Evolutionary conservation across 1,140 invertebrate species (phyloP).

Genomic region (Laodelphax striatellus): DNA sequence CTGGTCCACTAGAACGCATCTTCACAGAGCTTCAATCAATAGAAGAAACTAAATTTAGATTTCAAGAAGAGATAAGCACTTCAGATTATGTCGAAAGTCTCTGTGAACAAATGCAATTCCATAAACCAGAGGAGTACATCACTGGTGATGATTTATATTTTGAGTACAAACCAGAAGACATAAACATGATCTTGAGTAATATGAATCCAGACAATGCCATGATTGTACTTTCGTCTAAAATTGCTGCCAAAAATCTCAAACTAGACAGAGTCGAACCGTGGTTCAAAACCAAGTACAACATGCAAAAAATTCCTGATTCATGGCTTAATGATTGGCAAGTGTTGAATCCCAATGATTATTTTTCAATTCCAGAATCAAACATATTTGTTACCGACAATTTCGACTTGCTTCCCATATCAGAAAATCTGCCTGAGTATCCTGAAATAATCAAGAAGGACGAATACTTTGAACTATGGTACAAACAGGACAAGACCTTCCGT

Average conservation of each 20-base stretch:
- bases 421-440: slow-evolving; percentile 40
- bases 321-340: slow-evolving; percentile 39
- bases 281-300: slow-evolving; percentile 51
- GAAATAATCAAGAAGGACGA: slow-evolving; percentile 46
- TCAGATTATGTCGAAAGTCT: slow-evolving; percentile 68
- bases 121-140: slow-evolving; percentile 63
- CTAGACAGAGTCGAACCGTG: slow-evolving; percentile 57
- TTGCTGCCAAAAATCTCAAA: slow-evolving; percentile 29
- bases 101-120: slow-evolving; percentile 68
- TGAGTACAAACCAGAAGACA: slow-evolving; percentile 66
- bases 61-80: slow-evolving; percentile 51
- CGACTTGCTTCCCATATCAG: slow-evolving; percentile 39
- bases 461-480: slow-evolving; percentile 69
- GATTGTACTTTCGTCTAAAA: slow-evolving; percentile 52
- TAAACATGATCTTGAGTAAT: slow-evolving; percentile 48
- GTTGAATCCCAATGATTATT: slow-evolving; percentile 37
- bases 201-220: slow-evolving; percentile 62
- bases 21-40: slow-evolving; percentile 65
- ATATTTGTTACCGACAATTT: slow-evolving; percentile 75
- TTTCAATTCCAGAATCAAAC: slow-evolving; percentile 66
- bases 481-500: slow-evolving; percentile 71
- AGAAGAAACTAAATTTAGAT: slow-evolving; percentile 51
- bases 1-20: slow-evolving; percentile 51
- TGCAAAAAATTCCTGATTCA: slow-evolving; percentile 22
- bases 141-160: slow-evolving; percentile 54